Base-by-base conservation (phyloP, 2,797 vertebrate genomes). In the Brachyalestes nurse region DNA sequence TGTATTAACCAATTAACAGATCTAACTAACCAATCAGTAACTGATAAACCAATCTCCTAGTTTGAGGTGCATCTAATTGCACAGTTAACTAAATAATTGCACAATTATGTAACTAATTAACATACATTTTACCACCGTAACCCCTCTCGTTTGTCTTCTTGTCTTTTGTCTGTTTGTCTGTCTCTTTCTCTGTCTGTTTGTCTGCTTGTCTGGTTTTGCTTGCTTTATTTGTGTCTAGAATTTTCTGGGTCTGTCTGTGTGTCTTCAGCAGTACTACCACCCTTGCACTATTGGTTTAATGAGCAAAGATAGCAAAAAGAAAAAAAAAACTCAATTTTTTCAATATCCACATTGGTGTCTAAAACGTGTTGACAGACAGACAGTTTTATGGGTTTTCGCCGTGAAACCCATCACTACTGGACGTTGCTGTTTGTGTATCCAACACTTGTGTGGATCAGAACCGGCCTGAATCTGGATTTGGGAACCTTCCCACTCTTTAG, bases 291-390 rank as follows among this genome's bases (percentile, higher is more conserved):
- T 81, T 45, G 40, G 40, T 19, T 38, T 55, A 80, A 57, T 70
- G n/a, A 72, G 65, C 42, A 25, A 70, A 78, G 75, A 64, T 58
- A 12, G 17, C 28, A 62, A 62, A 6, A 62, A 17, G 21, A 85
- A 82, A 83, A 57, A 70, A 62, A 86, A 84, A 6, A 61, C 84
- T 86, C 77, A 66, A 85, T n/a, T 82, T 80, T 47, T 77, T 62
- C 69, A 86, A 75, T 73, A 84, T 88, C 64, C 10, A 81, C 81
- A 79, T 85, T 88, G 83, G 87, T 89, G 85, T 87, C 88, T 92
- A 89, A 92, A 88, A 91, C 90, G 92, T 85, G 86, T 81, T 85
- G 83, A 95, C 92, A 93, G 93, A 94, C 93, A 94, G 93, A 93
- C 92, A 81, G 90, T 87, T 82, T 47, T 87, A 78, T 89, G 88